Base-by-base conservation (phyloP, 1,140 invertebrate species). In the Plutomurus gul region DNA sequence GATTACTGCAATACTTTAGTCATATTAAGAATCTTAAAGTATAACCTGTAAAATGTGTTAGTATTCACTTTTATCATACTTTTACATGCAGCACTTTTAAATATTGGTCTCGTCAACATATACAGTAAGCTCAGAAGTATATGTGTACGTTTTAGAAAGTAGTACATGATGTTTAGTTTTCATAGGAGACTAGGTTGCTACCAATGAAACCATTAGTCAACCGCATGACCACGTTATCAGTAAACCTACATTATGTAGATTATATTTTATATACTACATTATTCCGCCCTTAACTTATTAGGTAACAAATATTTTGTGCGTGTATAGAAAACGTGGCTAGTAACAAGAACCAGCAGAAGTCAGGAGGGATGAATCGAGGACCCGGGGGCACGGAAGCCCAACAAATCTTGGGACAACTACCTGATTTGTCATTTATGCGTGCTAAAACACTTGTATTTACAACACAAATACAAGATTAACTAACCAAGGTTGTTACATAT, bases 381-480 rank as follows among this genome's bases (percentile, higher is more conserved):
- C 46, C 33, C 3, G 20, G 43, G n/a, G 60, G 71, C 25, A 20
- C 36, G 20, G 82, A 83, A 80, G 77, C 82, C 7, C 46, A 77
- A 25, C 56, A 76, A 46, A 83, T 83, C 37, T 36, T 83, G n/a
- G 36, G 74, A 36, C 79, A 79, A 39, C 75, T 82, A 43, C 82
- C 81, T 13, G 83, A 82, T 56, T 43, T 83, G 20, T 82, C 81
- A 25, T 83, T 71, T 72, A 82, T 83, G 81, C 46, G 76, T 47
- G 81, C 82, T 33, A 82, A 79, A 76, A 83, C 82, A 13, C 76
- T 82, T 13, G 76, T 82, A 37, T 82, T 83, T 76, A 79, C 76
- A 20, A 20, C 36, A 40, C 70, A 72, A 56, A 70, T 72, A 8
- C 56, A 65, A 65, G 56, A 65, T 11, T 65, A 65, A 30, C 2